Evolutionary conservation across 1,140 invertebrate species (phyloP).

Genomic region (Acromyrmex charruanus): DNA sequence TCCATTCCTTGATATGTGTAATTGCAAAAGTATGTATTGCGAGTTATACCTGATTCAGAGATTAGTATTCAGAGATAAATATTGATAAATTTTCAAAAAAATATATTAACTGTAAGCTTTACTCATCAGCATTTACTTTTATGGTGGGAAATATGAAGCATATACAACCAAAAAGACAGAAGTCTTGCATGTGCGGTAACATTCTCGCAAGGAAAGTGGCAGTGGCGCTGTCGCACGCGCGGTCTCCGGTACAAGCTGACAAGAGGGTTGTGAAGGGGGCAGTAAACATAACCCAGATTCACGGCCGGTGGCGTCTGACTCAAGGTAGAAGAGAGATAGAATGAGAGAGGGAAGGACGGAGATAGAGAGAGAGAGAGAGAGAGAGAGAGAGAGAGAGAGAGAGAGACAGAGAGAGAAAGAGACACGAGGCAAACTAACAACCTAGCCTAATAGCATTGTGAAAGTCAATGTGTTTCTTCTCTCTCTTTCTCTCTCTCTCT

Average conservation of each 20-base stretch:
- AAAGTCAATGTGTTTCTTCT: constrained; percentile 66
- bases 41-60: neutral
- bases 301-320: constrained; percentile 56
- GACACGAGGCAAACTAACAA: constrained; percentile 76
- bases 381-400: neutral
- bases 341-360: constrained; percentile 20
- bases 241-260: neutral
- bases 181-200: neutral
- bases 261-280: constrained; percentile 61
- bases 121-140: neutral
- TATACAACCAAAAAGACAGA: neutral
- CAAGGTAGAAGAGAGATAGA: constrained; percentile 39
- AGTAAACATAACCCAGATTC: constrained; percentile 83
- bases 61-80: neutral
- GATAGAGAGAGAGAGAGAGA: neutral
- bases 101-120: neutral
- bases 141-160: neutral
- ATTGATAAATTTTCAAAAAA: constrained; percentile 1
- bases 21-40: neutral
- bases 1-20: neutral
- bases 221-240: constrained; percentile 16
- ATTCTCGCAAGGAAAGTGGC: constrained; percentile 26
- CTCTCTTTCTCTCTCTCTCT: neutral
- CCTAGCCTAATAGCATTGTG: constrained; percentile 78
- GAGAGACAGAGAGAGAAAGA: neutral